Base-by-base conservation (phyloP, 2,888 invertebrate genomes). In the Drosophila multiciliata region DNA sequence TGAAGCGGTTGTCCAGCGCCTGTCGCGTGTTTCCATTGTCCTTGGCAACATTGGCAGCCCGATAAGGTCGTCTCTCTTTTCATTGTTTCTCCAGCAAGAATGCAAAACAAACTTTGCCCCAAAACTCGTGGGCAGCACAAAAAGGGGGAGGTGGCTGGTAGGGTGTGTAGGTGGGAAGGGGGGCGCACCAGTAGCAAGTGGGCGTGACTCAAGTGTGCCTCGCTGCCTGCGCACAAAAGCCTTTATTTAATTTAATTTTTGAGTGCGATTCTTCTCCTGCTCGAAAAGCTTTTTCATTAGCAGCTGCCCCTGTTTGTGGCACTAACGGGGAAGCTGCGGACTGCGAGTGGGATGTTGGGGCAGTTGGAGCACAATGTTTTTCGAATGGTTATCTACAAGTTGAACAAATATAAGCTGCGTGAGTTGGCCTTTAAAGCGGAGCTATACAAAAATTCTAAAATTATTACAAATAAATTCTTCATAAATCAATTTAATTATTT, bases 191-290 rank as follows among this genome's bases (percentile, higher is more conserved):
- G 52, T 35, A n/a, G 57, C 36, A 15, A 49, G 66, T 69, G 70
- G 68, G 80, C 71, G 73, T 75, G 78, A 75, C 83, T 62, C 61
- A 62, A 82, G 73, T 78, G 45, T 67, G 78, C 75, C 73, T 75
- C 75, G 66, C 64, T 80, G 78, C 69, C 62, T 68, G 82, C 69
- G 65, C 68, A 81, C 76, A 90, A 88, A 87, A 89, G 87, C 86
- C 90, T 90, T 90, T 90, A 90, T 90, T 90, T 90, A 88, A 90
- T 90, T 88, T 90, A 85, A 90, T 90, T 90, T 89, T 86, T 83
- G 81, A 82, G 82, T 69, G 77, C 66, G 73, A 45, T 23, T 63
- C 63, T 61, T 45, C 33, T 20, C 59, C 53, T 12, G 12, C 50
- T n/a, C 57, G 9, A 62, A 67, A 73, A 58, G 82, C 70, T 73